phyloP scores from a whole-genome alignment of 1,140 invertebrate species.

The Thereuonema tuberculata region DNA sequence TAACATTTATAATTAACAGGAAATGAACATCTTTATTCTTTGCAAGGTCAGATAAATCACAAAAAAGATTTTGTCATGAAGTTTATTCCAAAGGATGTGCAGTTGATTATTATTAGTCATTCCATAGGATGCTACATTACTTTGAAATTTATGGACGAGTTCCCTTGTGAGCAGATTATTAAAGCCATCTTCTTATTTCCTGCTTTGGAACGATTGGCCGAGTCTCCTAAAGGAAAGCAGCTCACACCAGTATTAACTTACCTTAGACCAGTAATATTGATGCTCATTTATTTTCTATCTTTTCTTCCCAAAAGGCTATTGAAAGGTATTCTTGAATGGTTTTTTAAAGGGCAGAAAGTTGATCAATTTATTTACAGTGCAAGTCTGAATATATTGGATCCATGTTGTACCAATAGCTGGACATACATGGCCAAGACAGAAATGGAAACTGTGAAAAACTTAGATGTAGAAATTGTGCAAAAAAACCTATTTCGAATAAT shows the following conservation, averaged over 20 bases:
- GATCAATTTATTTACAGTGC: conserved; percentile 28
- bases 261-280: conserved; percentile 39
- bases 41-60: conserved; percentile 61
- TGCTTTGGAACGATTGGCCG: conserved; percentile 60
- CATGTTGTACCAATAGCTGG: conserved; percentile 32
- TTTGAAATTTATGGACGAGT: conserved; percentile 49
- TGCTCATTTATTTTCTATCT: conserved; percentile 42
- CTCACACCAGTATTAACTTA: conserved; percentile 39
- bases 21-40: conserved; percentile 43
- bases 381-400: conserved; percentile 27
- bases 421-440: conserved; percentile 34
- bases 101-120: conserved; percentile 62
- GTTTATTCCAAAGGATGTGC: conserved; percentile 48
- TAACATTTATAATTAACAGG: too few species aligned
- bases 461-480: conserved; percentile 29
- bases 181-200: conserved; percentile 60
- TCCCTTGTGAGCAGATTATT: conserved; percentile 34
- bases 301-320: conserved; percentile 37
- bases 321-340: conserved; percentile 25
- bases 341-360: conserved; percentile 20
- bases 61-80: conserved; percentile 59
- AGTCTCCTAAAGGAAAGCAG: conserved; percentile 52
- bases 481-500: conserved; percentile 38
- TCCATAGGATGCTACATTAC: conserved; percentile 70
- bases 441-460: conserved; percentile 29